A percentile compares a stretch with the other conserved stretches of the same genome.
phyloP scores from a whole-genome alignment of 2,888 invertebrate genomes.

The Cacoxenus indagator region DNA sequence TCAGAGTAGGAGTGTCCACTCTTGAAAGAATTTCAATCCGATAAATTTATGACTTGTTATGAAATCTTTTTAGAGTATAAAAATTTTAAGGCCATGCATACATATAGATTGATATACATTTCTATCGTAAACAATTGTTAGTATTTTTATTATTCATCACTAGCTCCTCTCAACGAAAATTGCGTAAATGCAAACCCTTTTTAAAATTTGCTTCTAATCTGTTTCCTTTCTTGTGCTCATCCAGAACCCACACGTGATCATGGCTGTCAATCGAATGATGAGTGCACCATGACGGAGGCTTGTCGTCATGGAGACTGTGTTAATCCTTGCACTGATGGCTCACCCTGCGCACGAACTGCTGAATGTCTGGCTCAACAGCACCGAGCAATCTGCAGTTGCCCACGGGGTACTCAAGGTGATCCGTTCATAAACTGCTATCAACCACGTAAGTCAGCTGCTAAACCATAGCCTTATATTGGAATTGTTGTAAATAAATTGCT shows the following conservation, averaged over 20 bases:
- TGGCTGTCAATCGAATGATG: slow-evolving; percentile 80
- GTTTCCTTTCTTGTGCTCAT: background rate
- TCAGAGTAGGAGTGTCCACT: too few species aligned
- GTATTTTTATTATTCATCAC: too few species aligned
- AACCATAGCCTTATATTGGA: too few species aligned
- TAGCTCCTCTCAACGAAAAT: too few species aligned
- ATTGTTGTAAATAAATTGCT: background rate
- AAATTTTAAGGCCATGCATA: too few species aligned
- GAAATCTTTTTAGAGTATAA: too few species aligned
- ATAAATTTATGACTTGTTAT: too few species aligned
- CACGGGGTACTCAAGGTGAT: slow-evolving; percentile 81
- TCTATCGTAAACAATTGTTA: too few species aligned
- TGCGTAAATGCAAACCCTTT: too few species aligned
- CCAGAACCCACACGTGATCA: slow-evolving; percentile 70
- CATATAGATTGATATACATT: too few species aligned
- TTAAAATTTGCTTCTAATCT: too few species aligned
- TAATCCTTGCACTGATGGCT: slow-evolving; percentile 78
- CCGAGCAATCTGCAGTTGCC: slow-evolving; percentile 83
- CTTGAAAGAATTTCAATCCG: too few species aligned
- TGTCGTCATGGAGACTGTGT: slow-evolving; percentile 82
- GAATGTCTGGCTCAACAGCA: slow-evolving; percentile 84
- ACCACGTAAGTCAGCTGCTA: slow-evolving; percentile 52
- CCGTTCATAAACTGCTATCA: slow-evolving; percentile 82
- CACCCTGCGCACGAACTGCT: slow-evolving; percentile 83
- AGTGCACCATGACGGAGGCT: slow-evolving; percentile 80